Percentiles rank a stretch among this genome's conserved stretches.
These are phyloP conservation scores for Tenebrio molitor DNA, from an alignment of 1,140 invertebrate genomes.

Conservation along the genomic window DNA sequence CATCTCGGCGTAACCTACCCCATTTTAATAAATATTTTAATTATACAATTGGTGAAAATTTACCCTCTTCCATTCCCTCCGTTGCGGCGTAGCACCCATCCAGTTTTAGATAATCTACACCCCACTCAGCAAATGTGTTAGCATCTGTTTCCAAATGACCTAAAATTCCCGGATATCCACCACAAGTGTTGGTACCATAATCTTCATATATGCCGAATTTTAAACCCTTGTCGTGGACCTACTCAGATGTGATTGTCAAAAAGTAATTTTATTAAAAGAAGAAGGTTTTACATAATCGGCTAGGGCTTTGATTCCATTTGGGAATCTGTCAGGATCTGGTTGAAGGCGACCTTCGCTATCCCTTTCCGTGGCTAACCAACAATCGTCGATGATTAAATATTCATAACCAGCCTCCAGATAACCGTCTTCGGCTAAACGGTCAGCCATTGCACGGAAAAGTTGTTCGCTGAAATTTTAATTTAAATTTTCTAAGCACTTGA, in stretches of 20 bases:
- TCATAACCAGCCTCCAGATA: slow-evolving; percentile 87
- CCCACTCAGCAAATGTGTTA: slow-evolving; percentile 88
- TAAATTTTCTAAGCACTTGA: neutral
- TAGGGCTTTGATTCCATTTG: slow-evolving; percentile 83
- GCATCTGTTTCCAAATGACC: slow-evolving; percentile 82
- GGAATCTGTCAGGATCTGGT: slow-evolving; percentile 82
- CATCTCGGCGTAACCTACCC: slow-evolving; percentile 70
- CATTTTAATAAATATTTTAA: neutral
- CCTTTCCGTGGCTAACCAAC: slow-evolving; percentile 82
- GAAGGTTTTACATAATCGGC: slow-evolving; percentile 88
- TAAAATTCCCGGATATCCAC: slow-evolving; percentile 86
- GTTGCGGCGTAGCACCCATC: slow-evolving; percentile 86
- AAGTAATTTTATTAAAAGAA: too few species aligned
- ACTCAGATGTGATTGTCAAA: too few species aligned
- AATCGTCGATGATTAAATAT: slow-evolving; percentile 90
- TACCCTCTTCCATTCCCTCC: slow-evolving; percentile 69
- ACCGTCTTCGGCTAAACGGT: slow-evolving; percentile 82
- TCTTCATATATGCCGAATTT: slow-evolving; percentile 93
- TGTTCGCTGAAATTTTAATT: slow-evolving; percentile 74
- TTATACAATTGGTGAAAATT: neutral
- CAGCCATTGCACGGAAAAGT: slow-evolving; percentile 83
- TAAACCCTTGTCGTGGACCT: slow-evolving; percentile 84
- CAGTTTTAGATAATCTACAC: slow-evolving; percentile 89
- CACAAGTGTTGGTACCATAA: slow-evolving; percentile 86
- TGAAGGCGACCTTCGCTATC: slow-evolving; percentile 77